These are phyloP conservation scores for Craterocephalus amniculus DNA, from an alignment of 2,797 vertebrate genomes.

Conservation along the genomic window DNA sequence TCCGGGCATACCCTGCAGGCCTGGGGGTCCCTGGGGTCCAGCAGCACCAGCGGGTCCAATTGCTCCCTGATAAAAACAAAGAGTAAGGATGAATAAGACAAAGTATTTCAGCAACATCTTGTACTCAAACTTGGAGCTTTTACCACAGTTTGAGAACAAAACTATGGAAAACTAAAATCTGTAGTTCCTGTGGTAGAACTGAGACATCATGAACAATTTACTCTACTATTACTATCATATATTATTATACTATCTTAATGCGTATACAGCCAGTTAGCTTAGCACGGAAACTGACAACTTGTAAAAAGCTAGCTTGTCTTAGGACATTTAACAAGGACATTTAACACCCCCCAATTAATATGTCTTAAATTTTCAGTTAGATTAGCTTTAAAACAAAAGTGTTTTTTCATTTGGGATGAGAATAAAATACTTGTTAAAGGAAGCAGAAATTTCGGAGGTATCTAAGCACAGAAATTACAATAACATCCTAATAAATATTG, in stretches of 20 bases:
- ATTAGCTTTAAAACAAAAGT: neutral
- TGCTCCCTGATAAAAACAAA: slow-evolving; percentile 83
- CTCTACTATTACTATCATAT: neutral
- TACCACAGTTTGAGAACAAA: neutral
- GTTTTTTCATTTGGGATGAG: neutral
- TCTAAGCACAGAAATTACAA: neutral
- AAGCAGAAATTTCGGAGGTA: neutral
- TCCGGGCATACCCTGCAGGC: slow-evolving; percentile 97
- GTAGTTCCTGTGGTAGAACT: too few relatives aligned
- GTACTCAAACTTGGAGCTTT: neutral
- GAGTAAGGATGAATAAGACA: slow-evolving; percentile 2
- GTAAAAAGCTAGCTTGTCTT: neutral
- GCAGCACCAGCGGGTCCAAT: slow-evolving; percentile 87
- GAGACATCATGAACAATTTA: neutral
- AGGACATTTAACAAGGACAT: neutral
- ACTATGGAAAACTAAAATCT: neutral
- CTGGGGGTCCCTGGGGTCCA: slow-evolving; percentile 92
- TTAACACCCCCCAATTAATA: neutral
- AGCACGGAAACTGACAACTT: neutral
- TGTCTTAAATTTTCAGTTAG: neutral
- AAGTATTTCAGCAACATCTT: neutral
- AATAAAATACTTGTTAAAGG: neutral
- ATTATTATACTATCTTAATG: neutral
- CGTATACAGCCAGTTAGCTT: neutral
- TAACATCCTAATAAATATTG: neutral